Base-by-base conservation (phyloP, 2,113 vertebrate genomes). In the Ptilonorhynchus violaceus region DNA sequence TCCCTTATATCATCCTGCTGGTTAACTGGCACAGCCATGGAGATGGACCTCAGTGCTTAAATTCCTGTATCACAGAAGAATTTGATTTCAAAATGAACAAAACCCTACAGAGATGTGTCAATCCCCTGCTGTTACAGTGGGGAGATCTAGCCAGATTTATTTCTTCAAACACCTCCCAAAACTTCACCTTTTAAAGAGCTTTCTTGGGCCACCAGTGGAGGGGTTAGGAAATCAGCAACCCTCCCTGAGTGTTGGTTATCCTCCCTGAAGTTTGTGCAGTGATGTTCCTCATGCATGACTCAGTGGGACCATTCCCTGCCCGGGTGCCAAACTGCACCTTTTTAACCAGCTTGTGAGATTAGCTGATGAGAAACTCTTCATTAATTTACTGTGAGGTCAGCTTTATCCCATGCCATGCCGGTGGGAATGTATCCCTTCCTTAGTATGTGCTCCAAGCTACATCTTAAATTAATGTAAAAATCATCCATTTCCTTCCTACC, bases 1-100 rank as follows among this genome's bases (percentile, higher is more conserved):
- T n/a, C 24, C 18, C 6, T 39, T 47, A 5, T 25, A 53, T 58
- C 17, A 41, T 35, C 41, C 30, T 77, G 20, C 15, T 33, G 14
- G 21, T 0, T 0, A 3, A 4, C 39, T 31, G 25, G 47, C 41
- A 72, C 25, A 76, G 14, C 11, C 10, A 2, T 17, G 12, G n/a
- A 86, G 47, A 28, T 5, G 9, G 46, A 11, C 17, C 52, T 88
- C 20, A 21, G 42, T 20, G 25, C 13, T 58, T 39, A 25, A 64
- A 80, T 69, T 80, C 11, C 37, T 37, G 4, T 76, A 35, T 41
- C 10, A 7, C 5, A 7, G 50, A 59, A 75, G 3, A 60, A 44
- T 52, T 87, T 73, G 5, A 50, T 33, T 55, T 56, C 31, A 73
- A 49, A 93, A 73, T 41, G 41, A 59, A 3, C 4, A 7, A 56